Conservation (phyloP, 2,888 invertebrate genomes). For the Apocheima hispidaria region DNA sequence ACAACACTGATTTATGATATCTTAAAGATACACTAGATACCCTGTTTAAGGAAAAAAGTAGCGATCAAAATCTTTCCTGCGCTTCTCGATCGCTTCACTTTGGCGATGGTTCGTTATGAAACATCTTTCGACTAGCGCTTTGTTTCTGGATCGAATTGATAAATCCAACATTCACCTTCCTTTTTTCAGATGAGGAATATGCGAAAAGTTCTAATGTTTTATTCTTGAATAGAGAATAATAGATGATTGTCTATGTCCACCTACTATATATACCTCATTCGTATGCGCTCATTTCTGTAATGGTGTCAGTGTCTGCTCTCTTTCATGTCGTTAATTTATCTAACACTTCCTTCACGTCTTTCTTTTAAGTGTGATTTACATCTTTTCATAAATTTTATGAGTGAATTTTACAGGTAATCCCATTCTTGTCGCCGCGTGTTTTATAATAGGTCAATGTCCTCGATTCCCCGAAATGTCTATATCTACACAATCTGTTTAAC, state of each 20-base stretch:
- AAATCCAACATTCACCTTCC: too few relatives aligned
- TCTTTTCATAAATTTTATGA: constrained; percentile 49
- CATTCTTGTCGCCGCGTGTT: constrained; percentile 45
- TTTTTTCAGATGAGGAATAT: not conserved
- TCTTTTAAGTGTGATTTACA: constrained; percentile 45
- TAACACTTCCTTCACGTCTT: constrained; percentile 38
- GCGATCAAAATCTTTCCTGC: too few relatives aligned
- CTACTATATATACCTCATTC: constrained; percentile 3
- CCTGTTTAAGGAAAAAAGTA: too few relatives aligned
- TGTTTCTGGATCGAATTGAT: too few relatives aligned
- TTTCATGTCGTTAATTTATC: constrained; percentile 40
- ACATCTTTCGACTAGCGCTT: too few relatives aligned
- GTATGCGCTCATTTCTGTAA: constrained; percentile 6
- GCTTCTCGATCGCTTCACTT: too few relatives aligned
- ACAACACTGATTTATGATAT: too few relatives aligned
- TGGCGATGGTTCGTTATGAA: too few relatives aligned
- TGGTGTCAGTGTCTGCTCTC: constrained; percentile 31
- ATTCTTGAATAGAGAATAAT: not conserved
- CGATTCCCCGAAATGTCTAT: constrained; percentile 40
- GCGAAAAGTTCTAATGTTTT: not conserved
- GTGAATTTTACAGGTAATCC: constrained; percentile 53
- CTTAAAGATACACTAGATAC: too few relatives aligned
- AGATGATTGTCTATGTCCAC: constrained; percentile 16
- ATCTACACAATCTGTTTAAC: constrained; percentile 48
- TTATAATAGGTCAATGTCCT: constrained; percentile 55